Conservation (phyloP, 2,888 invertebrate genomes). For the Ptychoptera contaminata region DNA sequence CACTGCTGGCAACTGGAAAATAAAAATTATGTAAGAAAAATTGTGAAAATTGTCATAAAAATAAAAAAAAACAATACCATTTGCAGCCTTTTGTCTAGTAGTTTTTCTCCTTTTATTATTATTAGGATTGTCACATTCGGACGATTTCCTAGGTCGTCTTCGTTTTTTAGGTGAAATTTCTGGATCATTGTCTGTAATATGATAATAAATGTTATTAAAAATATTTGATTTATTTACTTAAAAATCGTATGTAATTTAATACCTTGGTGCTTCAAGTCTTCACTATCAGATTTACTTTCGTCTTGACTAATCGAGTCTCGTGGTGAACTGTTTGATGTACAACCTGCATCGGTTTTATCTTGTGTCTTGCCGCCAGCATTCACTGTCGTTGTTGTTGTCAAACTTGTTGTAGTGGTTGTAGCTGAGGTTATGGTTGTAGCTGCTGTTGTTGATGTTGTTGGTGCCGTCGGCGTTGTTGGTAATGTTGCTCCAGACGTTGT, state of each 20-base stretch:
- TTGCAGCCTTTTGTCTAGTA: slow-evolving; percentile 23
- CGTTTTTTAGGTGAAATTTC: slow-evolving; percentile 32
- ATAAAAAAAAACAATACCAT: slow-evolving; percentile 23
- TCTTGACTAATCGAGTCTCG: slow-evolving; percentile 29
- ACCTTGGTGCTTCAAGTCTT: slow-evolving; percentile 23
- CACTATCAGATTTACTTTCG: slow-evolving; percentile 21
- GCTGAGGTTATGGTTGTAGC: not conserved
- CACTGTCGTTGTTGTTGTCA: too few species aligned
- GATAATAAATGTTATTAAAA: too few species aligned
- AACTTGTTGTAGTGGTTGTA: not conserved
- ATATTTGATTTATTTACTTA: not conserved
- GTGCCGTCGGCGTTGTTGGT: slow-evolving; percentile 4
- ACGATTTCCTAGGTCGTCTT: slow-evolving; percentile 33
- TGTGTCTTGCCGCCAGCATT: not conserved
- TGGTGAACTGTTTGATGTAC: slow-evolving; percentile 21
- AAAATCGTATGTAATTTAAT: not conserved
- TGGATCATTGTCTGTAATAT: too few species aligned
- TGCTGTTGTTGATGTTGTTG: slow-evolving; percentile 9
- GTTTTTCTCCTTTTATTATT: slow-evolving; percentile 18
- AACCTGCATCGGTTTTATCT: not conserved
- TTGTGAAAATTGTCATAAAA: not conserved
- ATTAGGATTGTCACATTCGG: slow-evolving; percentile 24
- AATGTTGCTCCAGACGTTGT: not conserved
- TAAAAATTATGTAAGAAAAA: not conserved
- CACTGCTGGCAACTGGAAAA: slow-evolving; percentile 25